Base-by-base conservation (phyloP, 1,140 invertebrate genomes). In the Drosophila pectinifera region DNA sequence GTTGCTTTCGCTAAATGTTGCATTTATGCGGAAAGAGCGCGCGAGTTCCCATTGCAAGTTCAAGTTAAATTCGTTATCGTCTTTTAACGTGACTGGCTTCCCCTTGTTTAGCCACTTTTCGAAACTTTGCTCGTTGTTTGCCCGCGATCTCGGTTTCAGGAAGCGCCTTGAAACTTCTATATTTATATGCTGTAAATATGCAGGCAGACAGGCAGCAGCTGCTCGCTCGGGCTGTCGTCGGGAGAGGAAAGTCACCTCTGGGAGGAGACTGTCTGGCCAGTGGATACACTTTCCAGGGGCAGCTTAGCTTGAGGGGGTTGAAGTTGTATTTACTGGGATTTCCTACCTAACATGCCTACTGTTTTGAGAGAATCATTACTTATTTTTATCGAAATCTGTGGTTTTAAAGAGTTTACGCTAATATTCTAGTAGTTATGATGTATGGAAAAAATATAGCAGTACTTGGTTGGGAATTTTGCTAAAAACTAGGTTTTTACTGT, bases 81-180 rank as follows among this genome's bases (percentile, higher is more conserved):
- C 80, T 69, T 83, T 86, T 79, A 76, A 83, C 65, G 79, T 67
- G 22, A 73, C 68, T 56, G 65, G 79, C 68, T 73, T 78, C 76
- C 76, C 69, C 74, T 84, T 61, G 80, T 70, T 84, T 46, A 67
- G 65, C 84, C 89, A 89, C 84, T 89, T 88, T 88, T 77, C 20
- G 70, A 86, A 80, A 63, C 64, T 73, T 76, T 78, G 61, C 62
- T 59, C 54, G 63, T 61, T 62, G 43, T 48, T 70, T 59, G 78
- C 45, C 22, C 38, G 64, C 55, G 73, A 31, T 28, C 26, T 62
- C 58, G 22, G 51, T 39, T 58, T 24, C 88, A 85, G 90, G 90
- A 91, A 91, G 79, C 70, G 56, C 90, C 90, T 91, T 91, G 90
- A 86, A 90, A 83, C 84, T 89, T 88, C 83, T 89, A 89, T 83